Conservation (phyloP, 2,797 vertebrate species). For the Ptychadena robeensis region DNA sequence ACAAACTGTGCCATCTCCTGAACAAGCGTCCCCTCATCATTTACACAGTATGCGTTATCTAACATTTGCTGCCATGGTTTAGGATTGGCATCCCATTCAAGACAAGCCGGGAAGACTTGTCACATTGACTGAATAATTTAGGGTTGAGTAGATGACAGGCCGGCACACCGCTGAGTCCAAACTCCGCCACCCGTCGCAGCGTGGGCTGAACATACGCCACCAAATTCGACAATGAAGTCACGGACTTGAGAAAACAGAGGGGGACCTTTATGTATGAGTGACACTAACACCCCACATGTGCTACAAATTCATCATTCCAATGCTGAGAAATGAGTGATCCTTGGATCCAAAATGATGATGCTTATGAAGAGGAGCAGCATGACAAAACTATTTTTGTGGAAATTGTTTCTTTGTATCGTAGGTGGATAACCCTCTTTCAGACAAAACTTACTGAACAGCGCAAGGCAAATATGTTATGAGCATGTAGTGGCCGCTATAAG, state of each 20-base stretch:
- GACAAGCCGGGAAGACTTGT: neutral
- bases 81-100: neutral
- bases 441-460: too few species aligned
- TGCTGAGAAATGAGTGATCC: neutral
- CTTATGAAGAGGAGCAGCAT: too few species aligned
- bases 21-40: neutral
- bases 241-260: neutral
- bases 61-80: neutral
- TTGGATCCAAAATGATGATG: too few species aligned
- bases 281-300: neutral
- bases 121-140: neutral
- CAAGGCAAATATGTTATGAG: too few species aligned
- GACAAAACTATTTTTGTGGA: too few species aligned
- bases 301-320: neutral
- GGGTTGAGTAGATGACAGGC: constrained; percentile 66
- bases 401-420: too few species aligned
- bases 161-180: neutral
- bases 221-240: neutral
- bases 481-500: too few species aligned
- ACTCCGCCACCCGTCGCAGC: neutral
- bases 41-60: neutral
- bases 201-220: neutral
- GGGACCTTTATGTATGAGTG: neutral
- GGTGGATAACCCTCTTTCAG: too few species aligned
- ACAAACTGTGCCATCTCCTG: neutral